Conservation (phyloP, 2,113 vertebrate genomes). For the Dipodomys merriami region DNA sequence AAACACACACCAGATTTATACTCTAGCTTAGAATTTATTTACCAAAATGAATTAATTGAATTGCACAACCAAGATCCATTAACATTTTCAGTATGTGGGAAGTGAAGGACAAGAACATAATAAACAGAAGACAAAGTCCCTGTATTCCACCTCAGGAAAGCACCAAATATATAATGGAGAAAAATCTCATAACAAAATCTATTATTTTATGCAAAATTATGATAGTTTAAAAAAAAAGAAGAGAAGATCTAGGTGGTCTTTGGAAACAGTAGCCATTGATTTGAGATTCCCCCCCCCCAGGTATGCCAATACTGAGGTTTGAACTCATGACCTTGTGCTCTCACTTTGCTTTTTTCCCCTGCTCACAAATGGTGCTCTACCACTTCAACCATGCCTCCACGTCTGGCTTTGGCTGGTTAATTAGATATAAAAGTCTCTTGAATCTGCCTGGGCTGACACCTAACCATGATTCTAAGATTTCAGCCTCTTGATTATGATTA, state of each 20-base stretch:
- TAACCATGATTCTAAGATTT: too few species aligned
- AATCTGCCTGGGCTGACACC: too few species aligned
- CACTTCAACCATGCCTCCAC: too few species aligned
- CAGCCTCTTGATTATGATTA: too few species aligned
- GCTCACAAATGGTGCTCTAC: too few species aligned
- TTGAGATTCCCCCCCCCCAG: too few species aligned
- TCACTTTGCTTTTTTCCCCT: too few species aligned
- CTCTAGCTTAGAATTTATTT: background rate
- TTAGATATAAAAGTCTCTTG: too few species aligned
- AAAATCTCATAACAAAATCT: background rate
- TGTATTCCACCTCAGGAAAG: background rate
- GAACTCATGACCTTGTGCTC: too few species aligned
- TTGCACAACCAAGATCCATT: background rate
- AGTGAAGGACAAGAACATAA: slow-evolving; percentile 14
- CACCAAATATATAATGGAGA: background rate
- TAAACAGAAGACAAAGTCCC: background rate
- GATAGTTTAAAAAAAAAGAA: background rate
- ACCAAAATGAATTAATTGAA: slow-evolving; percentile 26
- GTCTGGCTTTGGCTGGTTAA: too few species aligned
- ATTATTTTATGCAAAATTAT: background rate
- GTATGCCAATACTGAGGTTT: too few species aligned
- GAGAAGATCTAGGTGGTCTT: background rate
- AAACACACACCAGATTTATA: slow-evolving; percentile 26
- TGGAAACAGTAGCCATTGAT: background rate
- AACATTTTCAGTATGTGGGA: slow-evolving; percentile 29